Conservation (phyloP, 1,140 invertebrate species). For the Caenorhabditis inopinata region DNA sequence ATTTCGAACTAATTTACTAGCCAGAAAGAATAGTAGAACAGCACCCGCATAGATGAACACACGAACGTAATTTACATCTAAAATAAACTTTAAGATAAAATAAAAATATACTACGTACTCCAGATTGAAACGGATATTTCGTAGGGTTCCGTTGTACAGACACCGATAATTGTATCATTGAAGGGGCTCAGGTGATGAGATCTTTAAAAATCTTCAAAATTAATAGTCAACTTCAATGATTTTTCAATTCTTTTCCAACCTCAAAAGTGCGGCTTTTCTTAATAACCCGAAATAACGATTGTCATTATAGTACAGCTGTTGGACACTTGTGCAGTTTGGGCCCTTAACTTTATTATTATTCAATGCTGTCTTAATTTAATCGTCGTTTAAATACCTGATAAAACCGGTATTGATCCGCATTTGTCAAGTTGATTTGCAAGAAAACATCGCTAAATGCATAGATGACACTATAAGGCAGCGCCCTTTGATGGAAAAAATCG, state of each 20-base stretch:
- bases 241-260: not conserved
- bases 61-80: constrained; percentile 39
- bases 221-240: not conserved
- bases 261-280: constrained; percentile 18
- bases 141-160: constrained; percentile 34
- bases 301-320: constrained; percentile 15
- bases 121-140: not conserved
- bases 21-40: constrained; percentile 36
- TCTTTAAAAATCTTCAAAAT: constrained; percentile 13
- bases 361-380: not conserved
- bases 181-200: constrained; percentile 40
- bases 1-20: constrained; percentile 34
- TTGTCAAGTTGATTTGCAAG: constrained; percentile 19
- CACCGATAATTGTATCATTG: constrained; percentile 30
- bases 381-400: constrained; percentile 32
- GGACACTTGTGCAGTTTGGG: constrained; percentile 31
- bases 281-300: constrained; percentile 45
- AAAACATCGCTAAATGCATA: constrained; percentile 41
- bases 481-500: not conserved
- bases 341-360: constrained; percentile 37
- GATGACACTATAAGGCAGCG: not conserved
- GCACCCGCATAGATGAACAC: constrained; percentile 17
- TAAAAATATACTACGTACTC: not conserved
- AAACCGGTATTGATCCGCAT: constrained; percentile 16
- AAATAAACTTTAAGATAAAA: not conserved